Conservation (phyloP, 2,113 vertebrate genomes). For the Pontoporia blainvillei region DNA sequence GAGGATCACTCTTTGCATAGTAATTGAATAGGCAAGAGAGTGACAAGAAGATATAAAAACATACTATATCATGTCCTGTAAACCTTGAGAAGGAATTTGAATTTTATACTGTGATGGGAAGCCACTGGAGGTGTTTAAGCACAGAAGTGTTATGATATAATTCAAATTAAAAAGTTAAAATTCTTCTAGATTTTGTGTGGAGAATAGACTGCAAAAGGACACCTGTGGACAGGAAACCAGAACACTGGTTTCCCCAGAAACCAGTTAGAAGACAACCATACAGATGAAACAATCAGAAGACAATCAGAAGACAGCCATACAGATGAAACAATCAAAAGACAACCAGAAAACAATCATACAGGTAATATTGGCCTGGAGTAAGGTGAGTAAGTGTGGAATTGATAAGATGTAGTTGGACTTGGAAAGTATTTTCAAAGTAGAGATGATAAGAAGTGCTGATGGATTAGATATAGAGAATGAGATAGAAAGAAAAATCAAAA, state of each 20-base stretch:
- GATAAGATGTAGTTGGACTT: neutral
- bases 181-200: neutral
- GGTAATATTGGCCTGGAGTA: neutral
- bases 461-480: neutral
- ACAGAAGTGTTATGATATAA: neutral
- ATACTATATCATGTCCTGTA: neutral
- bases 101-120: neutral
- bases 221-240: neutral
- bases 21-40: neutral
- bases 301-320: no score
- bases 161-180: neutral
- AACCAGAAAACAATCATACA: neutral
- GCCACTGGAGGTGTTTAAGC: neutral
- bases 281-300: neutral
- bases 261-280: neutral
- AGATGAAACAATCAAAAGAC: neutral
- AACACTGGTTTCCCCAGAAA: neutral
- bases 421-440: neutral
- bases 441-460: neutral
- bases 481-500: neutral
- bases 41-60: neutral
- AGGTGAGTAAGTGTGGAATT: neutral
- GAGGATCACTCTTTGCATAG: neutral
- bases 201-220: neutral
- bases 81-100: neutral